These are phyloP conservation scores for Poeciliopsis occidentalis DNA, from an alignment of 2,113 vertebrate species.

Conservation along the genomic window DNA sequence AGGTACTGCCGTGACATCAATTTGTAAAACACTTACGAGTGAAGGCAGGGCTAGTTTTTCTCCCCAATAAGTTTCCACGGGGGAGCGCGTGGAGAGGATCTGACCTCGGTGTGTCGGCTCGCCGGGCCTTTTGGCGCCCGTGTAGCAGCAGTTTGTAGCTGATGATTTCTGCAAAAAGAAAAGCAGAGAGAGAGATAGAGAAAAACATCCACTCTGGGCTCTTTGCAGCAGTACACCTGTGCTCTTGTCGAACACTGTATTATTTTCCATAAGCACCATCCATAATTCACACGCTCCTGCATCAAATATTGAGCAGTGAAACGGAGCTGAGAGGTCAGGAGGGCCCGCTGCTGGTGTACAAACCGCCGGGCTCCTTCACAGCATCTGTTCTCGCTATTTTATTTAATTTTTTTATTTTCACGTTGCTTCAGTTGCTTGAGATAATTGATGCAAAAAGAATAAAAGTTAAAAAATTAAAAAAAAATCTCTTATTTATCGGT, in stretches of 20 bases:
- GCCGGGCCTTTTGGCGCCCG: constrained; percentile 60
- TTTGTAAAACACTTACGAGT: constrained; percentile 25
- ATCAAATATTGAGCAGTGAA: constrained; percentile 71
- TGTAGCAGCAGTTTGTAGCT: constrained; percentile 37
- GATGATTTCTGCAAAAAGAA: constrained; percentile 38
- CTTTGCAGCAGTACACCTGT: constrained; percentile 37
- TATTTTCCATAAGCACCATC: constrained; percentile 75
- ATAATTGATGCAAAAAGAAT: background rate
- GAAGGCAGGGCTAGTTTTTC: constrained; percentile 5
- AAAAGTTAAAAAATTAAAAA: too few species aligned
- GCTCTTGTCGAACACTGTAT: constrained; percentile 65
- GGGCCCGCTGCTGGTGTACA: constrained; percentile 21
- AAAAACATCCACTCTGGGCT: constrained; percentile 16
- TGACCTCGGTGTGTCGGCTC: constrained; percentile 46
- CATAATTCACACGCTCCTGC: constrained; percentile 62
- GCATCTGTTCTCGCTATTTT: background rate
- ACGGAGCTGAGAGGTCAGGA: constrained; percentile 67
- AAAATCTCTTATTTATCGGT: background rate
- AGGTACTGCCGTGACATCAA: constrained; percentile 44
- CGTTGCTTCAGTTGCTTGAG: background rate
- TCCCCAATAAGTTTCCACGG: constrained; percentile 10
- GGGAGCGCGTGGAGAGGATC: constrained; percentile 14
- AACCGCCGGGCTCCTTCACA: background rate
- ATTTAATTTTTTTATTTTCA: background rate
- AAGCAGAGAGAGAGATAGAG: too few species aligned